A percentile compares a stretch with the other conserved stretches of the same genome.
Conservation (phyloP, 2,888 invertebrate species). For the Pedicia rivosa region DNA sequence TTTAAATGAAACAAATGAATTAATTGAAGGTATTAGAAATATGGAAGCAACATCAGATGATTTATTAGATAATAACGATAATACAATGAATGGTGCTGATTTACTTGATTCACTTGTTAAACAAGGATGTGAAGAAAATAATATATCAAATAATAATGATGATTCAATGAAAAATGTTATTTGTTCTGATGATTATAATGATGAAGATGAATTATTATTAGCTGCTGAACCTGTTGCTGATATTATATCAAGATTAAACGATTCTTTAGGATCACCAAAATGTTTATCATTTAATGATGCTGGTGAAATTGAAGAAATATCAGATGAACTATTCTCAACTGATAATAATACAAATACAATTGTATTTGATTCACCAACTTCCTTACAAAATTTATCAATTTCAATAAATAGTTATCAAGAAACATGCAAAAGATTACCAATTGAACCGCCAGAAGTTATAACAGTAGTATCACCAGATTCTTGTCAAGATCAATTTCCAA, state of each 20-base stretch:
- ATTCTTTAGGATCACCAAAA: slow-evolving; percentile 35
- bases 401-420: slow-evolving; percentile 20
- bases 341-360: slow-evolving; percentile 1
- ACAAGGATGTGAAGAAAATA: slow-evolving; percentile 44
- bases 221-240: slow-evolving; percentile 36
- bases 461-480: slow-evolving; percentile 19
- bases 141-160: slow-evolving; percentile 32
- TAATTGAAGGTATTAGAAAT: slow-evolving; percentile 9
- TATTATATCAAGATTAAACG: slow-evolving; percentile 45
- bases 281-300: slow-evolving; percentile 29
- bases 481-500: slow-evolving; percentile 35
- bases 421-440: slow-evolving; percentile 14
- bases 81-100: slow-evolving; percentile 29
- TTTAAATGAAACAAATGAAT: slow-evolving; percentile 7
- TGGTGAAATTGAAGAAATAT: slow-evolving; percentile 27
- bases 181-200: slow-evolving; percentile 29
- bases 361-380: slow-evolving; percentile 5
- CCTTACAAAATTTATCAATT: slow-evolving; percentile 33
- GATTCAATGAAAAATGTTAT: slow-evolving; percentile 19
- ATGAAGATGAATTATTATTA: slow-evolving; percentile 34
- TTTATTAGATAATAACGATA: slow-evolving; percentile 15
- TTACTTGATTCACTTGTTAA: slow-evolving; percentile 43
- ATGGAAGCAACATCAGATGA: slow-evolving; percentile 7
- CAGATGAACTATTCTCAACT: slow-evolving; percentile 25
- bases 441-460: slow-evolving; percentile 17